These are phyloP conservation scores for Scolopax rusticola DNA, from an alignment of 2,797 vertebrate genomes.

Conservation along the genomic window DNA sequence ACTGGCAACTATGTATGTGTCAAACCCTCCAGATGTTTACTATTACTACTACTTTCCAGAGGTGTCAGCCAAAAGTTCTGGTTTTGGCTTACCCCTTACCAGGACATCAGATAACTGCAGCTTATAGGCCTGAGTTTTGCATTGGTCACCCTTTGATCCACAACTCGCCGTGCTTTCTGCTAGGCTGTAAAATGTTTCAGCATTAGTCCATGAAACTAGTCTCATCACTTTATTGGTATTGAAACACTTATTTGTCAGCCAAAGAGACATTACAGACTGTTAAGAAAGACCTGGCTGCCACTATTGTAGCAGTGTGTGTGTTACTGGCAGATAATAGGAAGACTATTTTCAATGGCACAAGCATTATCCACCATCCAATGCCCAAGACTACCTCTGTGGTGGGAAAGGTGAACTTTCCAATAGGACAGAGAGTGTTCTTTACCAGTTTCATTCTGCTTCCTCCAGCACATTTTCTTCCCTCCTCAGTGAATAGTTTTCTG, in stretches of 20 bases:
- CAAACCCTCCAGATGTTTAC: constrained; percentile 61
- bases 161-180: not conserved
- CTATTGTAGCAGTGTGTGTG: not conserved
- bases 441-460: not conserved
- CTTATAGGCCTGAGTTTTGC: not conserved
- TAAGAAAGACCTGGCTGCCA: not conserved
- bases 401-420: not conserved
- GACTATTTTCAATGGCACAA: not conserved
- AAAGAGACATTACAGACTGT: not conserved
- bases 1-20: constrained; percentile 31
- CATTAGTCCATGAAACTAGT: not conserved
- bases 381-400: not conserved
- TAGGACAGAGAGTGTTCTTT: not conserved
- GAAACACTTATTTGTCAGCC: not conserved
- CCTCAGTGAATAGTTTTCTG: not conserved
- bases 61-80: constrained; percentile 31
- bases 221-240: not conserved
- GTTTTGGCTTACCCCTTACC: not conserved
- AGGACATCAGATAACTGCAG: constrained; percentile 18
- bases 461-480: not conserved
- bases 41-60: constrained; percentile 48
- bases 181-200: not conserved
- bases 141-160: not conserved
- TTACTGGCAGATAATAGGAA: not conserved
- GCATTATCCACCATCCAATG: not conserved